Evolutionary conservation across 2,113 vertebrate genomes (phyloP), one percentile per base, ranked within the genome.

Genomic region (Rutilus rutilus): DNA sequence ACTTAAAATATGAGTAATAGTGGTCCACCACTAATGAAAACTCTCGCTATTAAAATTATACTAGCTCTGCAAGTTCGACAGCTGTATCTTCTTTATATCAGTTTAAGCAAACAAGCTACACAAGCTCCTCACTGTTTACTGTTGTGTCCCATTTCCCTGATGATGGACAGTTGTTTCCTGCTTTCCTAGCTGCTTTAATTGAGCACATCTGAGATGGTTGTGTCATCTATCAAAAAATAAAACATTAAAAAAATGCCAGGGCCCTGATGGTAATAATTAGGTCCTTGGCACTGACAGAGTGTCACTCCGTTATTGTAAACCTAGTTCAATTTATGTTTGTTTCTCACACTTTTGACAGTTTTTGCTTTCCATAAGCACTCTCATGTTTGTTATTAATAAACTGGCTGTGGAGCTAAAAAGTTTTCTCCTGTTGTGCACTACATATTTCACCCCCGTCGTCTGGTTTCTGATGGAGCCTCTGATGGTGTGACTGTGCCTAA

Each of bases 191-290:
- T 77, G 69, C 23, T 54, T 69, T 85, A 52, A 67, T 33, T 23
- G n/a, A 36, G 74, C 30, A 11, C 2, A 5, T 77, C 25, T 47
- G 19, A 71, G 39, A 10, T 65, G 3, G 50, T 47, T 62, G 52
- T 62, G 83, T 19, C 54, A 71, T 83, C 88, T 23, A 30, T 76
- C 19, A 21, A 74, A 52, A 52, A 17, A 50, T 21, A 67, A 7
- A 39, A 33, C 0, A 3, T n/a, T n/a, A 7, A 8, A 78, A 39
- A 71, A 52, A 50, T 79, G 15, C 17, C 21, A 69, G 50, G 15
- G 27, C 5, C 85, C 14, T 65, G 67, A 77, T 60, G 47, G 50
- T 90, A 74, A 85, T 90, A 74, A 85, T 82, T 71, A 64, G 50
- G 42, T 23, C 17, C 73, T 9, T 45, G 5, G 14, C 6, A 0